phyloP scores from a whole-genome alignment of 2,888 invertebrate genomes.

The Physocephala rufipes region DNA sequence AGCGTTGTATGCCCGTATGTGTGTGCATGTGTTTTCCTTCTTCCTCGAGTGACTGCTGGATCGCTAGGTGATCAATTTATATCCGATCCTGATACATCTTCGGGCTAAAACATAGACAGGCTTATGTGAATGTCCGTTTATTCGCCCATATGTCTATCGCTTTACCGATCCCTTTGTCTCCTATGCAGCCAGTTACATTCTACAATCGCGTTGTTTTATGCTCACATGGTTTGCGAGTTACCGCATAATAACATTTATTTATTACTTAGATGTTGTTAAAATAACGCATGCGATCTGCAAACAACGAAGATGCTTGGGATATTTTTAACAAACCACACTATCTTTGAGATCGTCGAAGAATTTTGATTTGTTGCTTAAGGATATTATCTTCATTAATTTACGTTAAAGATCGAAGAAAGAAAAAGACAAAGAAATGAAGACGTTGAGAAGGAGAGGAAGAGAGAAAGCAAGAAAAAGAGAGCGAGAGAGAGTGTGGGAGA shows the following conservation, averaged over 20 bases:
- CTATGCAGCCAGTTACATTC: background rate
- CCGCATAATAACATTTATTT: constrained; percentile 34
- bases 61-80: constrained; percentile 33
- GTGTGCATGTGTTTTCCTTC: constrained; percentile 6
- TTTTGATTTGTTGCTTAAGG: constrained; percentile 28
- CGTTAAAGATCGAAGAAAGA: background rate
- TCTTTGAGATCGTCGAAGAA: background rate
- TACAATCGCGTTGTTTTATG: constrained; percentile 5
- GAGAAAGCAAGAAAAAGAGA: no score
- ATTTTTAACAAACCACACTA: background rate
- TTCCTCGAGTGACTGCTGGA: constrained; percentile 6
- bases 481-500: no score
- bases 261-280: constrained; percentile 21
- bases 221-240: constrained; percentile 20
- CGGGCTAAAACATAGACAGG: constrained; percentile 26
- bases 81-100: constrained; percentile 23
- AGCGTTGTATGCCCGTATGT: constrained; percentile 1
- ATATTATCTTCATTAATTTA: constrained; percentile 27
- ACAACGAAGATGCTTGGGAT: constrained; percentile 4
- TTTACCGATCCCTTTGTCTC: no score
- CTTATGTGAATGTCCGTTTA: constrained; percentile 7
- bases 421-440: background rate
- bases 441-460: background rate
- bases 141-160: background rate
- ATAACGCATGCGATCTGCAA: constrained; percentile 21